A percentile compares a stretch with the other conserved stretches of the same genome.
Evolutionary conservation across 2,888 invertebrate genomes (phyloP).

Genomic region (Agriopis leucophaearia): DNA sequence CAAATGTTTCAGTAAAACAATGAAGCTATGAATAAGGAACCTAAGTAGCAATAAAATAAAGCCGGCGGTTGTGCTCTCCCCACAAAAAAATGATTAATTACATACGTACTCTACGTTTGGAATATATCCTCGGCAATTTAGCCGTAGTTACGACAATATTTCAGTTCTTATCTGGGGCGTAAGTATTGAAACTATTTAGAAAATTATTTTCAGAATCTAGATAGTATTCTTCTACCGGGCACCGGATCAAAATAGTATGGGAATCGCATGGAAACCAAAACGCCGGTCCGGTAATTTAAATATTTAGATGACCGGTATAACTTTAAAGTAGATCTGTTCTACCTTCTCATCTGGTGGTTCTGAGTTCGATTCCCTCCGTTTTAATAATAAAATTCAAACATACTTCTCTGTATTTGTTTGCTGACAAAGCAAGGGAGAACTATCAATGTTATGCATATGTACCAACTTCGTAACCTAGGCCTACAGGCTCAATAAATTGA

Average conservation of each 20-base stretch:
- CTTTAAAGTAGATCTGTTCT: too few species aligned
- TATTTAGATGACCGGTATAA: neutral
- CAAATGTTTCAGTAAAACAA: too few species aligned
- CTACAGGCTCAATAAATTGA: neutral
- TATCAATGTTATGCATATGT: too few species aligned
- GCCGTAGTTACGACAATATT: constrained; percentile 93
- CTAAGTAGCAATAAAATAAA: too few species aligned
- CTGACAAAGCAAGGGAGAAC: too few species aligned
- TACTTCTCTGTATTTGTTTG: too few species aligned
- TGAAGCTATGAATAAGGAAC: too few species aligned
- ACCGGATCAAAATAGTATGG: neutral
- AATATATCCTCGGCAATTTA: constrained; percentile 63
- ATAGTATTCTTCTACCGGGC: too few species aligned
- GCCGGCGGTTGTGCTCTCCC: neutral
- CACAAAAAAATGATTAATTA: neutral
- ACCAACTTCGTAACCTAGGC: neutral
- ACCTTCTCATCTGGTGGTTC: too few species aligned
- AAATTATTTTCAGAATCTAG: constrained; percentile 2
- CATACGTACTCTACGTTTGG: neutral
- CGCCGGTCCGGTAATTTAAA: neutral
- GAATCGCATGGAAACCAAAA: neutral
- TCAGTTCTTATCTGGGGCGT: constrained; percentile 95
- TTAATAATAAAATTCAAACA: too few species aligned
- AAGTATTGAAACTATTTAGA: constrained; percentile 72
- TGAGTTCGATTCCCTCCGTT: neutral